Percentiles rank a stretch among this genome's conserved stretches.
These are phyloP conservation scores for Acipenser ruthenus DNA, from an alignment of 2,797 vertebrate genomes.

Conservation along the genomic window DNA sequence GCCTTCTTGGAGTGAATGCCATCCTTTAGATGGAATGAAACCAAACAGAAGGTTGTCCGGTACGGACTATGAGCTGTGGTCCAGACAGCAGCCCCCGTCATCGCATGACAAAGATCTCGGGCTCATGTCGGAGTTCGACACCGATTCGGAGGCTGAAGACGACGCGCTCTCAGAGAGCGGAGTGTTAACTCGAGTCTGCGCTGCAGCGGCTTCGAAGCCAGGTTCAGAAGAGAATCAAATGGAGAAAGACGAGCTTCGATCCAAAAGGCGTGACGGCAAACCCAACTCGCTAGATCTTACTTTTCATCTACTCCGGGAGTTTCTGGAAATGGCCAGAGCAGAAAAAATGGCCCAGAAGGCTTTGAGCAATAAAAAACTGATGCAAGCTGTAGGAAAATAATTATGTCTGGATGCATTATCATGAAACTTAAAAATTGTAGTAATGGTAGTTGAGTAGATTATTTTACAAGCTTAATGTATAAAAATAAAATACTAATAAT, in stretches of 20 bases:
- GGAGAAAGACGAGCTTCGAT: constrained; percentile 2
- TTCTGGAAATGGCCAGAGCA: constrained; percentile 49
- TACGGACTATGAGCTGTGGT: constrained; percentile 26
- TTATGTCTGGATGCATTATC: background rate
- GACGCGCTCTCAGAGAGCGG: background rate
- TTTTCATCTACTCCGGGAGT: constrained; percentile 50
- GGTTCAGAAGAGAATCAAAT: background rate
- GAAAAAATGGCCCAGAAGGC: constrained; percentile 48
- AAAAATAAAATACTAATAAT: background rate
- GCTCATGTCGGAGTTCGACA: background rate
- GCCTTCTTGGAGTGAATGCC: constrained; percentile 19
- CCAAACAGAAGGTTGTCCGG: background rate
- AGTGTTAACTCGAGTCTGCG: background rate
- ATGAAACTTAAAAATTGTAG: constrained; percentile 33
- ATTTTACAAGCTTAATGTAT: constrained; percentile 35
- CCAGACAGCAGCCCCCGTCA: background rate
- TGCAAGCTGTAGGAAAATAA: constrained; percentile 52
- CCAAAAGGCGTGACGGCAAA: constrained; percentile 29
- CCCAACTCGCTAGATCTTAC: constrained; percentile 50
- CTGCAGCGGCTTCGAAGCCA: background rate
- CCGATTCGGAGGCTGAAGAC: constrained; percentile 5
- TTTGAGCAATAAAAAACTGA: constrained; percentile 41
- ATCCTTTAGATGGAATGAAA: constrained; percentile 8
- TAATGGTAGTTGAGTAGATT: constrained; percentile 15
- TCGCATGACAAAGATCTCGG: background rate